Evolutionary conservation across 1,140 invertebrate species (phyloP).

Genomic region (Sinonovacula constricta): DNA sequence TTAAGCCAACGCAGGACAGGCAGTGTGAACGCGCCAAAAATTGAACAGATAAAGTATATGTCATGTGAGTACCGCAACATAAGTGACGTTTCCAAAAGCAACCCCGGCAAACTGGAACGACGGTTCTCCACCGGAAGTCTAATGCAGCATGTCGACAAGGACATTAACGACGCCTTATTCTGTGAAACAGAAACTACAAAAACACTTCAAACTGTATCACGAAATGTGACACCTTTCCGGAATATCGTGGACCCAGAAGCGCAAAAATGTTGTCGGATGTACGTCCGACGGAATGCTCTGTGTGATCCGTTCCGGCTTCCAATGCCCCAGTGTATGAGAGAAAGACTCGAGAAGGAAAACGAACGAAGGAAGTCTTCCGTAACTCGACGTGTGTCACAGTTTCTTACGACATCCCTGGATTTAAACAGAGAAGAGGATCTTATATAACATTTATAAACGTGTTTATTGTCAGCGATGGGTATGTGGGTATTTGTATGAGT

Average conservation of each 20-base stretch:
- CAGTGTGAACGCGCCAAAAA: no score
- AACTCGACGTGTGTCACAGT: slow-evolving; percentile 22
- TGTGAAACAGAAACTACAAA: not conserved
- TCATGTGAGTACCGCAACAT: no score
- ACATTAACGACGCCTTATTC: not conserved
- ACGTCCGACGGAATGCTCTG: slow-evolving; percentile 40
- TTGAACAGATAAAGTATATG: no score
- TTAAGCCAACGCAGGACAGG: no score
- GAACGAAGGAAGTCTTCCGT: slow-evolving; percentile 35
- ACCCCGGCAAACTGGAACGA: not conserved
- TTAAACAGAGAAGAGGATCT: slow-evolving; percentile 43
- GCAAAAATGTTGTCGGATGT: slow-evolving; percentile 34
- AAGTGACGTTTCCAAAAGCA: no score
- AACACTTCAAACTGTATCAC: not conserved
- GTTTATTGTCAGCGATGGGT: no score
- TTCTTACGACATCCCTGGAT: slow-evolving; percentile 27
- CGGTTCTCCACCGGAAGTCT: not conserved
- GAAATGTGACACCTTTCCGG: not conserved
- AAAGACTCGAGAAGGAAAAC: slow-evolving; percentile 30
- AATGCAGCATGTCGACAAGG: not conserved
- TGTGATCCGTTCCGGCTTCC: slow-evolving; percentile 46
- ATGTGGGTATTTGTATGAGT: no score
- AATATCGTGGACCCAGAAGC: slow-evolving; percentile 46
- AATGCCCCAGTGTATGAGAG: slow-evolving; percentile 39
- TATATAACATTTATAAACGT: no score